Conservation (phyloP, 2,888 invertebrate species). For the Endotricha flammealis region DNA sequence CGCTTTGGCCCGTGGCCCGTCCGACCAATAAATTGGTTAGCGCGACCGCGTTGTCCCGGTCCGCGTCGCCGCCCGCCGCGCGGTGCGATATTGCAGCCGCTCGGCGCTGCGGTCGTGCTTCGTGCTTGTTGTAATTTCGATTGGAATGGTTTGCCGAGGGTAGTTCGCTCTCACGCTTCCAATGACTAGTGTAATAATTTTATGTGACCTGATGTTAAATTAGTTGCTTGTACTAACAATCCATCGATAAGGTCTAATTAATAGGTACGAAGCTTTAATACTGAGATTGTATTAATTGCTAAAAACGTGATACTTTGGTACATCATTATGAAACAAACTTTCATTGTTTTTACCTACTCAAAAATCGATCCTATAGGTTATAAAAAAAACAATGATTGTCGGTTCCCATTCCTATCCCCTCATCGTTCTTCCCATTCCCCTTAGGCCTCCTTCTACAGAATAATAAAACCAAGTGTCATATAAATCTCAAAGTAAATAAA, state of each 20-base stretch:
- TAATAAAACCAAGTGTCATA: no score
- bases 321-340: no score
- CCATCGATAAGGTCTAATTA: slow-evolving; percentile 14
- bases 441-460: no score
- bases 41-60: slow-evolving; percentile 26
- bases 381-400: no score
- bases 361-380: no score
- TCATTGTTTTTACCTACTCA: no score
- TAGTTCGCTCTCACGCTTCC: slow-evolving; percentile 68
- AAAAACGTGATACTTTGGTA: no score
- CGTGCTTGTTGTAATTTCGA: slow-evolving; percentile 65
- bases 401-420: no score
- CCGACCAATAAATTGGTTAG: slow-evolving; percentile 54
- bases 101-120: slow-evolving; percentile 46
- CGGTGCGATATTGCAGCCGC: slow-evolving; percentile 47
- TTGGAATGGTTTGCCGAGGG: slow-evolving; percentile 50
- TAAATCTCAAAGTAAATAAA: no score
- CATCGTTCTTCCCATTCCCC: no score
- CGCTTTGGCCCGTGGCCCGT: slow-evolving; percentile 41
- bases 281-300: no score
- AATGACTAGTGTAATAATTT: slow-evolving; percentile 56
- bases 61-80: slow-evolving; percentile 20
- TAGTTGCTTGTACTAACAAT: slow-evolving; percentile 25
- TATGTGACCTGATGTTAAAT: slow-evolving; percentile 52
- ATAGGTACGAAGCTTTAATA: no score